A percentile compares a stretch with the other conserved stretches of the same genome.
These are phyloP conservation scores for Bothrops jararaca DNA, from an alignment of 2,113 vertebrate species.

Conservation along the genomic window DNA sequence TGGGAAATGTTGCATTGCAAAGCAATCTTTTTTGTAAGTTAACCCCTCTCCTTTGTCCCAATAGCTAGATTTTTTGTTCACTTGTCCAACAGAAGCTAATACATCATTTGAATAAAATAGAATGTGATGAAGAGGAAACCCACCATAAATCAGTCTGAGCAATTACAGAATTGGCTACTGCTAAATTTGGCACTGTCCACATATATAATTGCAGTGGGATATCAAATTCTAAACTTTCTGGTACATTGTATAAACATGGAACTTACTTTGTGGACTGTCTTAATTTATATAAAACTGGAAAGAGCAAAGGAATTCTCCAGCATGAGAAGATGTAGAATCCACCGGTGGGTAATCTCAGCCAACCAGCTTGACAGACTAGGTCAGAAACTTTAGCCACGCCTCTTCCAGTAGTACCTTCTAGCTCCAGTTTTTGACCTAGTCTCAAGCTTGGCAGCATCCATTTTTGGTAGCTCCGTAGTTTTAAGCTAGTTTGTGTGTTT, in stretches of 20 bases:
- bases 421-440: too few relatives aligned
- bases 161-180: background rate
- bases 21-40: background rate
- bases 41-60: background rate
- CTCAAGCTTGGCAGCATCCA: too few relatives aligned
- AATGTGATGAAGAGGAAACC: background rate
- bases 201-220: background rate
- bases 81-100: background rate
- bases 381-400: too few relatives aligned
- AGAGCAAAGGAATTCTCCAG: background rate
- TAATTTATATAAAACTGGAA: background rate
- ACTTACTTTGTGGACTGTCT: background rate
- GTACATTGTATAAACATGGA: background rate
- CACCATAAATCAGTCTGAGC: background rate
- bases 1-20: background rate
- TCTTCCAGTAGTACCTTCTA: too few relatives aligned
- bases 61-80: background rate
- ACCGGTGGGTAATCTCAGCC: too few relatives aligned
- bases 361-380: too few relatives aligned
- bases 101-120: background rate
- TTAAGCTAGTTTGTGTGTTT: too few relatives aligned
- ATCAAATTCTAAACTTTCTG: background rate
- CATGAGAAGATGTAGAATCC: too few relatives aligned
- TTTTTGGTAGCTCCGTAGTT: too few relatives aligned
- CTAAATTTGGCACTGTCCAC: background rate